Evolutionary conservation across 1,140 invertebrate species (phyloP).

Genomic region (Stenopsyche tienmushanensis): DNA sequence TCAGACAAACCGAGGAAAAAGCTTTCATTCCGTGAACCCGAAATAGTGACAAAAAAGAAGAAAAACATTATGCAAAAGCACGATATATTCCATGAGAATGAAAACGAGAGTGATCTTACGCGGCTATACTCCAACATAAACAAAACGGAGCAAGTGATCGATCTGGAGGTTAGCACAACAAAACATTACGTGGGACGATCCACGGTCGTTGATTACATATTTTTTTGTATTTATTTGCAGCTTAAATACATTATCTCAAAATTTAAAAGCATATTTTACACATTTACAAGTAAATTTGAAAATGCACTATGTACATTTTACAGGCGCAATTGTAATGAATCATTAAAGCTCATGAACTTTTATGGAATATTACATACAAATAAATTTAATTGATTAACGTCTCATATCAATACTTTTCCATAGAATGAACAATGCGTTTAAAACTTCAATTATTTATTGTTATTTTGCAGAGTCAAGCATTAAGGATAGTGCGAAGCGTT

Average conservation of each 20-base stretch:
- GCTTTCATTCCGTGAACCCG: slow-evolving; percentile 80
- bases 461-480: slow-evolving; percentile 88
- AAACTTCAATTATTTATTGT: slow-evolving; percentile 29
- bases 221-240: too few species aligned
- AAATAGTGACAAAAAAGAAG: slow-evolving; percentile 55
- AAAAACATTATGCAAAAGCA: slow-evolving; percentile 15
- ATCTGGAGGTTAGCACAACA: not conserved
- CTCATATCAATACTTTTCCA: too few species aligned
- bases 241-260: too few species aligned
- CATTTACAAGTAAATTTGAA: too few species aligned
- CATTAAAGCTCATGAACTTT: too few species aligned
- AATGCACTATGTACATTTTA: too few species aligned
- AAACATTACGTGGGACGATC: not conserved
- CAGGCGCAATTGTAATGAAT: not conserved
- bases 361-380: too few species aligned
- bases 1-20: slow-evolving; percentile 76
- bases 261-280: too few species aligned
- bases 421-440: too few species aligned
- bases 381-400: too few species aligned
- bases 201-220: not conserved
- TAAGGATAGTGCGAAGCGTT: slow-evolving; percentile 95
- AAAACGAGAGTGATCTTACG: not conserved
- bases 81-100: not conserved
- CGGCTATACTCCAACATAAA: not conserved
- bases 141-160: not conserved